These are phyloP conservation scores for Zeus faber DNA, from an alignment of 2,113 vertebrate species.

Conservation along the genomic window DNA sequence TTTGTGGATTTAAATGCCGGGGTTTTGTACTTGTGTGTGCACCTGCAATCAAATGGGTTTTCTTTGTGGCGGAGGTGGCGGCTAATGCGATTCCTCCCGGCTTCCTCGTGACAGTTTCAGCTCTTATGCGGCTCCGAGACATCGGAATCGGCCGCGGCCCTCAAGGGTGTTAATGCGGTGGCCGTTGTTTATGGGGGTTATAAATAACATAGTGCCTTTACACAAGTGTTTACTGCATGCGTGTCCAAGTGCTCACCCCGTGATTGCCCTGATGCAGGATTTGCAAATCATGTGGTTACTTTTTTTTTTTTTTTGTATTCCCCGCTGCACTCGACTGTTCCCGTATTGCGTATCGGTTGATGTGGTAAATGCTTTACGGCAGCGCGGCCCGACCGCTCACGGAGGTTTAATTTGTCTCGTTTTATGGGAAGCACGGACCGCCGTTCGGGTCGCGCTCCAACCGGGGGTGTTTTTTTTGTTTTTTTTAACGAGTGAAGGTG, in stretches of 20 bases:
- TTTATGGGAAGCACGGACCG: too few relatives aligned
- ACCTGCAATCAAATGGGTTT: constrained; percentile 52
- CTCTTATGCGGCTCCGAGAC: constrained; percentile 46
- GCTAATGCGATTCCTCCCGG: constrained; percentile 58
- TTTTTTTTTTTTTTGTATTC: not conserved
- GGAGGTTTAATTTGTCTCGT: too few relatives aligned
- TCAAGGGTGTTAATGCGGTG: constrained; percentile 50
- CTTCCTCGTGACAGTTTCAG: constrained; percentile 30
- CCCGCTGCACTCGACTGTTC: too few relatives aligned
- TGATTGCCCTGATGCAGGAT: constrained; percentile 25
- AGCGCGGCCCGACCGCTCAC: too few relatives aligned
- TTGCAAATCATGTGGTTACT: constrained; percentile 19
- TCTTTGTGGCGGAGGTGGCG: too few relatives aligned
- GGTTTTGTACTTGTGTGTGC: constrained; percentile 37
- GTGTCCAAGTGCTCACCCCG: constrained; percentile 18
- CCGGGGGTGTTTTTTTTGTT: too few relatives aligned
- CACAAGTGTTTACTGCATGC: constrained; percentile 28
- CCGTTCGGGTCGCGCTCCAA: too few relatives aligned
- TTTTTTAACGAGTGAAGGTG: too few relatives aligned
- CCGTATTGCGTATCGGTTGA: not conserved
- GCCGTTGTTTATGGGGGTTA: constrained; percentile 51
- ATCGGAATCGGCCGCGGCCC: constrained; percentile 48
- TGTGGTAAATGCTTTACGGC: too few relatives aligned
- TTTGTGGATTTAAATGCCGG: constrained; percentile 31
- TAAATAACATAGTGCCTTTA: constrained; percentile 41